Evolutionary conservation across 2,888 invertebrate genomes (phyloP), one percentile per base, ranked within the genome.

Genomic region (Thymelicus acteon): DNA sequence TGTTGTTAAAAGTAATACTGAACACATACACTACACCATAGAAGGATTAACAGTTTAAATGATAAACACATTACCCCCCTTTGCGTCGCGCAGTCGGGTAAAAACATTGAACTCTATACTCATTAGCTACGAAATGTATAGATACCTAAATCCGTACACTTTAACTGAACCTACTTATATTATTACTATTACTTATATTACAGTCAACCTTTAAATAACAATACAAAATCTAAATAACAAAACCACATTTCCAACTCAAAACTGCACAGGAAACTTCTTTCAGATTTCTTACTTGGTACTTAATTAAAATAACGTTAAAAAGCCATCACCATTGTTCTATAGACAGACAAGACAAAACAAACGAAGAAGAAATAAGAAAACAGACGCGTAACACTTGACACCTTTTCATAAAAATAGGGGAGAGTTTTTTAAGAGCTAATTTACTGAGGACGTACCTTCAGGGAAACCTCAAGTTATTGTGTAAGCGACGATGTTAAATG

Each of bases 361-460:
- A 67, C 54, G 65, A 77, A 72, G 19, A 19, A 19, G 19, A 19
- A 76, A 77, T 74, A 71, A 63, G 19, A 76, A 76, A 80, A 80
- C 86, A 82, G 83, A 82, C 84, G 72, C 71, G 79, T 77, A 75
- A 78, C 66, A 75, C 73, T 76, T 80, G 81, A 80, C 80, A 81
- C 81, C 80, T 78, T 76, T 65, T 72, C 79, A 58, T 75, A 73
- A 70, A 75, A 68, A 54, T 58, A 70, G 79, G 81, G 79, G 82
- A 78, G 77, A 74, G 72, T 84, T 83, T 85, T 83, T 80, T 81
- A 84, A 83, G 80, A 85, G 83, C 80, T 85, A 87, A 89, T 88
- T 88, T 88, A 85, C 87, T 80, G 81, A 76, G 75, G 78, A 76
- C 70, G 75, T 77, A 75, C 71, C 75, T 77, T 54, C 77, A 75